Base-by-base conservation (phyloP, 2,888 invertebrate genomes). In the Drosophila recens region DNA sequence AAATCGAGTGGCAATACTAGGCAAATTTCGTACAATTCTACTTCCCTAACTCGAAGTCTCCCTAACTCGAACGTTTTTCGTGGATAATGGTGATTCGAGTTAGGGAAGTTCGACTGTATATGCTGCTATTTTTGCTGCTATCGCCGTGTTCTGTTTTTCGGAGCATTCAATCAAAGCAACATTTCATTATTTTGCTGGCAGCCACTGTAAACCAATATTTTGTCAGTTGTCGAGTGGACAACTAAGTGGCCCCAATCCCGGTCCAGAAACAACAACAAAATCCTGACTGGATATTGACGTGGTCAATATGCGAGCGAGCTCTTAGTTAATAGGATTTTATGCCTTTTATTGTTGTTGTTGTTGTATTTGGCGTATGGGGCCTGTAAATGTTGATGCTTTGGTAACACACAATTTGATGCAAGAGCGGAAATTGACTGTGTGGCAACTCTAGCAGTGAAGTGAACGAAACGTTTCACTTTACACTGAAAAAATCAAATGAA, bases 101-200 rank as follows among this genome's bases (percentile, higher is more conserved):
- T n/a, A n/a, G n/a, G n/a, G n/a, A n/a, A n/a, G n/a, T n/a, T n/a
- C n/a, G n/a, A n/a, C n/a, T n/a, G n/a, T n/a, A 54, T 30, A 57
- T 23, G 30, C 11, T 45, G 5, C 11, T 34, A 9, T 53, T 30
- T 30, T 30, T 30, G 9, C 45, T 46, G 27, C 5, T 27, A 5
- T 17, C 52, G 13, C n/a, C 51, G 27, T 52, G 10, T 46, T 46
- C 23, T 23, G 46, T 52, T 53, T 56, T 59, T 33, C n/a, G 15
- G 59, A 46, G 20, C 66, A 57, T 59, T 70, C 70, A 72, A 75
- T 81, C 86, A 85, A 67, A 82, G 83, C 82, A 82, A 73, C 68
- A 81, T 82, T 85, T 68, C 62, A 85, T 69, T 81, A 81, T 73
- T 73, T 82, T 71, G 45, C 65, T 45, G 45, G 33, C 71, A 72